These are phyloP conservation scores for Sylvilagus floridanus DNA, from an alignment of 2,797 vertebrate genomes.

Conservation along the genomic window DNA sequence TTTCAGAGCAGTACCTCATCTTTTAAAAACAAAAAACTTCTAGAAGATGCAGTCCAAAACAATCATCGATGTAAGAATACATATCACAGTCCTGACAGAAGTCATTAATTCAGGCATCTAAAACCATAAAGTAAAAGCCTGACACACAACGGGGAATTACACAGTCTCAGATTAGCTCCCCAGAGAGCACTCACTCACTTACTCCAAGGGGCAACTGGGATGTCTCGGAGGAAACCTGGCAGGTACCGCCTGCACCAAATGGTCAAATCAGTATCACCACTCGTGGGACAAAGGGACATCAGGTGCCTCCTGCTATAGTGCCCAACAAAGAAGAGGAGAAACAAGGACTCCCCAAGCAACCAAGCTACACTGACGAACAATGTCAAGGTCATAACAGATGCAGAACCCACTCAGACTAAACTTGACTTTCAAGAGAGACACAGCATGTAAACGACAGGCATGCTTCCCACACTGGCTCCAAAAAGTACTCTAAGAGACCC, in stretches of 20 bases:
- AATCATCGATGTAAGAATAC: conserved; percentile 15
- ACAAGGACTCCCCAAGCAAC: not conserved
- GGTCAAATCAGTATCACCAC: not conserved
- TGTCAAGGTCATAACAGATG: not conserved
- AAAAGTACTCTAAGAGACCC: not conserved
- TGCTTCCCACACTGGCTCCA: not conserved
- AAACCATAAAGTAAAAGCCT: not conserved
- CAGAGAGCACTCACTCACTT: not conserved
- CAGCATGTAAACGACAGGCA: not conserved
- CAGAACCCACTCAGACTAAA: conserved; percentile 27
- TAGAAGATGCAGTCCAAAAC: conserved; percentile 2
- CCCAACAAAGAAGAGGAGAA: not conserved
- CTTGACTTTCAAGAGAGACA: not conserved
- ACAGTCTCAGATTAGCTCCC: not conserved
- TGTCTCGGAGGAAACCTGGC: conserved; percentile 2
- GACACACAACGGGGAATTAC: not conserved
- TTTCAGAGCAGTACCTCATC: not conserved
- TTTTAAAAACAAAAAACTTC: not conserved
- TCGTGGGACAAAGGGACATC: not conserved
- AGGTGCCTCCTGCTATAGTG: not conserved
- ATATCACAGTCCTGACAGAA: not conserved
- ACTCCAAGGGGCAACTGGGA: not conserved
- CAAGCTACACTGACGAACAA: not conserved
- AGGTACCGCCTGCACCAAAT: not conserved
- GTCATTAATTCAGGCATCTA: not conserved